Conservation (phyloP, 2,888 invertebrate species). For the Girardia tigrina region DNA sequence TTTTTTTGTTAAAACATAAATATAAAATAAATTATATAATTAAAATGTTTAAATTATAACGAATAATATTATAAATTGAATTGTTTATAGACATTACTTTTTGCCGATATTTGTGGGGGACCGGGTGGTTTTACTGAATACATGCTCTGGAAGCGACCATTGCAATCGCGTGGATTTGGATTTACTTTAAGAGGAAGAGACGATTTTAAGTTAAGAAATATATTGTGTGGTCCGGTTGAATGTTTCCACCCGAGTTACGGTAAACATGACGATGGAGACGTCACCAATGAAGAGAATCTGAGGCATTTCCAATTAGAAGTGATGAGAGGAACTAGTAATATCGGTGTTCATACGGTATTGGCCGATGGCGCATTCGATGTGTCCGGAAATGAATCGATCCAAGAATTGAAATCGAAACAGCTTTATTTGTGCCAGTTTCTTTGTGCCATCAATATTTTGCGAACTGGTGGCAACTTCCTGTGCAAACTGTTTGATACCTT, state of each 20-base stretch:
- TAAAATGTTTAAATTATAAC: no score
- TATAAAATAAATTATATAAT: no score
- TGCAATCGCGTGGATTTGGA: constrained; percentile 71
- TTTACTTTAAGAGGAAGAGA: constrained; percentile 69
- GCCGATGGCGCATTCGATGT: constrained; percentile 63
- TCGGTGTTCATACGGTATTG: constrained; percentile 89
- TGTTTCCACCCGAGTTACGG: constrained; percentile 87
- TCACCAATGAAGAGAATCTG: constrained; percentile 74
- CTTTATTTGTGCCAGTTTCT: constrained; percentile 84
- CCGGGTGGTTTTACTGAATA: constrained; percentile 88
- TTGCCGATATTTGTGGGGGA: constrained; percentile 95
- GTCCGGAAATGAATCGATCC: constrained; percentile 69
- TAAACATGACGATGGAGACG: constrained; percentile 67
- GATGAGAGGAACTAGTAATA: constrained; percentile 35
- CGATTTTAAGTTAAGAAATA: constrained; percentile 74
- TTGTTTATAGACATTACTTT: constrained; percentile 50
- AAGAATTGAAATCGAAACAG: constrained; percentile 83
- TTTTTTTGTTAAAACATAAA: no score
- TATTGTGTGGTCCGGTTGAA: constrained; percentile 67
- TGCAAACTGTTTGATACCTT: constrained; percentile 90
- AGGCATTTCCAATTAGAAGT: constrained; percentile 54
- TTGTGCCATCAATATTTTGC: constrained; percentile 69
- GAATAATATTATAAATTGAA: no score
- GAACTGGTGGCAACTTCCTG: constrained; percentile 71
- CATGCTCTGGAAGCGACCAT: constrained; percentile 60